These are phyloP conservation scores for Hyperopisus bebe DNA, from an alignment of 2,113 vertebrate genomes.

Conservation along the genomic window DNA sequence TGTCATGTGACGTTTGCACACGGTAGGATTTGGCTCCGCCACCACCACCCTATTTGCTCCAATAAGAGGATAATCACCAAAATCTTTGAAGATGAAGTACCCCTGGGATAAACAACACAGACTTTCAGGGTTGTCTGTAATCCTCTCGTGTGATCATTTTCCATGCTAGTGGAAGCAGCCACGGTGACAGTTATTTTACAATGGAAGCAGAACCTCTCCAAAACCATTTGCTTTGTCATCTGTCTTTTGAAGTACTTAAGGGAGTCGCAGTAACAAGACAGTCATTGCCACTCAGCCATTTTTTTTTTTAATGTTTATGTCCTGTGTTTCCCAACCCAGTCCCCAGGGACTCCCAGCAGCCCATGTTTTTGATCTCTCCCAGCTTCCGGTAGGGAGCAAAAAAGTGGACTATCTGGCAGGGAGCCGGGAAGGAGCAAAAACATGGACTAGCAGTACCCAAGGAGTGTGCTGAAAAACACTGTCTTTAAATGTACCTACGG, in stretches of 20 bases:
- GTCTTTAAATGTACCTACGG: background rate
- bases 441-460: background rate
- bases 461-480: background rate
- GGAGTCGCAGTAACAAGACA: background rate
- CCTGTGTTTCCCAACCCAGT: background rate
- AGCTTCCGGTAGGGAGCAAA: background rate
- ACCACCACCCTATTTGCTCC: background rate
- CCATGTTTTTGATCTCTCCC: background rate
- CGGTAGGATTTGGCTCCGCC: background rate
- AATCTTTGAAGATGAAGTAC: background rate
- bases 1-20: background rate
- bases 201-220: background rate
- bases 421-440: background rate
- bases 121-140: background rate
- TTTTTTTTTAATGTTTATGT: background rate
- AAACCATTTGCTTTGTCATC: background rate
- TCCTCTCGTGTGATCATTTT: background rate
- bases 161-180: background rate
- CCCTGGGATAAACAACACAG: background rate
- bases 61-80: constrained; percentile 4
- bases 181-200: background rate
- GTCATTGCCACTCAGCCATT: background rate
- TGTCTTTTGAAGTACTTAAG: background rate
- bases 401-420: background rate
- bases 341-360: background rate